Conservation (phyloP, 1,140 invertebrate genomes). For the Drosophila bocqueti region DNA sequence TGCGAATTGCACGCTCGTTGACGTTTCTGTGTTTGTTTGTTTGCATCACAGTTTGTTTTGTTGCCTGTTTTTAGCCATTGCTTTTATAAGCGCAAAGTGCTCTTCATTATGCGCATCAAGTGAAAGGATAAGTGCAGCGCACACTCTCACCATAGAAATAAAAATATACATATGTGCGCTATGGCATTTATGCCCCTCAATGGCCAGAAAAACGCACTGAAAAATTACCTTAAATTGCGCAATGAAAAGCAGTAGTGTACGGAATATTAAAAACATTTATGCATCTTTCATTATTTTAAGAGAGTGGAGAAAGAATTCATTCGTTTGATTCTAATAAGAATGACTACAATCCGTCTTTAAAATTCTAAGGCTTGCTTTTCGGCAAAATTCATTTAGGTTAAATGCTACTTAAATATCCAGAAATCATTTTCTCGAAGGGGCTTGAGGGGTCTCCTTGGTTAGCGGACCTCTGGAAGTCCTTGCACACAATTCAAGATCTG, state of each 20-base stretch:
- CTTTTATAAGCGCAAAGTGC: slow-evolving; percentile 84
- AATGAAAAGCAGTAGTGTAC: neutral
- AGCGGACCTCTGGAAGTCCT: slow-evolving; percentile 2
- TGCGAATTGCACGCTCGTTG: slow-evolving; percentile 46
- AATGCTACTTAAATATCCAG: neutral
- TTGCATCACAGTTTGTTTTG: slow-evolving; percentile 56
- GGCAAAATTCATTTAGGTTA: neutral
- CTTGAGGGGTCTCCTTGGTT: neutral
- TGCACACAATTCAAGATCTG: slow-evolving; percentile 17
- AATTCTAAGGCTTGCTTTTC: neutral
- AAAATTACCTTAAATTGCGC: slow-evolving; percentile 61
- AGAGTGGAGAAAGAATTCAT: neutral
- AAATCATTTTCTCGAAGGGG: neutral
- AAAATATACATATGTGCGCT: slow-evolving; percentile 29
- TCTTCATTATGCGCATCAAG: slow-evolving; percentile 84
- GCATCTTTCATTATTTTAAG: neutral
- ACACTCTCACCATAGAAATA: slow-evolving; percentile 40
- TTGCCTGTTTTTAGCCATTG: slow-evolving; percentile 73
- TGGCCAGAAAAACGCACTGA: slow-evolving; percentile 45
- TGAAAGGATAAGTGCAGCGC: slow-evolving; percentile 71
- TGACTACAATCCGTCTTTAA: neutral
- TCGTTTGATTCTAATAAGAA: neutral
- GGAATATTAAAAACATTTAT: neutral
- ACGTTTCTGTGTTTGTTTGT: slow-evolving; percentile 60
- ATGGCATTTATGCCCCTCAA: slow-evolving; percentile 63